Evolutionary conservation across 2,888 invertebrate genomes (phyloP).

Genomic region (Schrankia costaestrigalis): DNA sequence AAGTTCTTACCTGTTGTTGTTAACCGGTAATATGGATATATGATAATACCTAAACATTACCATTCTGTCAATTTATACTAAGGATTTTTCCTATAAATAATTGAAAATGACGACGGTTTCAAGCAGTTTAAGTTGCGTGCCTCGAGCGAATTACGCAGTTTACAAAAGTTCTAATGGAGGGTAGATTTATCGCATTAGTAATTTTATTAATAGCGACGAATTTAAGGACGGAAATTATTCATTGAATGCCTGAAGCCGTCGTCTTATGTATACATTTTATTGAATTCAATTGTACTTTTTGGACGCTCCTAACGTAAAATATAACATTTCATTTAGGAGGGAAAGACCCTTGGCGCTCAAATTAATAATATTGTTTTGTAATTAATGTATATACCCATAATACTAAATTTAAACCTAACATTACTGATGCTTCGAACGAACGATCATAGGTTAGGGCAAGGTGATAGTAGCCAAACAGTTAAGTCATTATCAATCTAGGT

Average conservation of each 20-base stretch:
- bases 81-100: constrained; percentile 17
- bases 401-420: constrained; percentile 33
- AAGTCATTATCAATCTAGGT: constrained; percentile 56
- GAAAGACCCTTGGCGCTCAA: constrained; percentile 57
- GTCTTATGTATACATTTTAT: constrained; percentile 17
- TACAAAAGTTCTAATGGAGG: constrained; percentile 14
- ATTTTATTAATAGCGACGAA: constrained; percentile 2
- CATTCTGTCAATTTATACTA: constrained; percentile 23
- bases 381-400: constrained; percentile 68
- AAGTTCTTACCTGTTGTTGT: constrained; percentile 30
- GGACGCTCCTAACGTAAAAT: neutral
- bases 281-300: constrained; percentile 20
- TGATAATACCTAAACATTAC: constrained; percentile 13
- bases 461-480: constrained; percentile 72
- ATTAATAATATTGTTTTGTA: constrained; percentile 49
- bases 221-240: too few species aligned
- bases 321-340: constrained; percentile 25
- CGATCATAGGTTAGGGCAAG: constrained; percentile 72
- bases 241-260: constrained; percentile 15
- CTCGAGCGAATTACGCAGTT: constrained; percentile 11
- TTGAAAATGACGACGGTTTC: constrained; percentile 10
- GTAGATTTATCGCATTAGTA: constrained; percentile 17
- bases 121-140: constrained; percentile 21
- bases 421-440: constrained; percentile 61
- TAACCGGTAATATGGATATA: constrained; percentile 12